phyloP scores from a whole-genome alignment of 2,113 vertebrate genomes.

The Anhinga rufa region DNA sequence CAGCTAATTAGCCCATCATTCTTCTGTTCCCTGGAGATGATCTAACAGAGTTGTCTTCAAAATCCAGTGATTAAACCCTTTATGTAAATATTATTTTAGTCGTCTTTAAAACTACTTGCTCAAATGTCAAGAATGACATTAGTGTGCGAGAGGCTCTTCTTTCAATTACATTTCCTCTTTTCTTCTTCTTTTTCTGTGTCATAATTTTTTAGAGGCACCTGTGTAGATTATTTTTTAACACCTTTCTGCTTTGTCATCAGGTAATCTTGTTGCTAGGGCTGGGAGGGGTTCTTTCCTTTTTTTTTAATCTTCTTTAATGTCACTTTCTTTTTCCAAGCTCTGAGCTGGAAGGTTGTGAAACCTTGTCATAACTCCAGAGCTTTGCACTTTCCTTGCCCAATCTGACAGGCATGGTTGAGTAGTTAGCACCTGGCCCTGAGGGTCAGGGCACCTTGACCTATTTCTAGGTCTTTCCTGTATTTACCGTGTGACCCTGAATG shows the following conservation, averaged over 20 bases:
- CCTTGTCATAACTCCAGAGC: background rate
- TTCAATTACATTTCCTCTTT: background rate
- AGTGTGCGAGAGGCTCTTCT: background rate
- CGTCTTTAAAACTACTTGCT: conserved; percentile 31
- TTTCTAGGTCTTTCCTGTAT: background rate
- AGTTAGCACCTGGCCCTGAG: background rate
- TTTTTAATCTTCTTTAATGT: background rate
- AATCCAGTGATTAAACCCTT: conserved; percentile 15
- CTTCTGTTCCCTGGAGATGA: background rate
- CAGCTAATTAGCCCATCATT: background rate
- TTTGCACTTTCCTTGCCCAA: background rate
- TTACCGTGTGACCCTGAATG: background rate
- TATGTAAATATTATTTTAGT: conserved; percentile 46
- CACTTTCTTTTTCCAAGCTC: background rate
- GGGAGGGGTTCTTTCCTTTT: background rate
- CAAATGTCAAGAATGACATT: conserved; percentile 34
- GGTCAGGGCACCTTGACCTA: background rate
- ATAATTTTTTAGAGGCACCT: background rate
- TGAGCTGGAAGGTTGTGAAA: background rate
- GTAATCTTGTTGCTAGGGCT: background rate
- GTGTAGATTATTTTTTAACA: background rate
- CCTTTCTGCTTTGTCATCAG: background rate
- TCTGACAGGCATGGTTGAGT: background rate
- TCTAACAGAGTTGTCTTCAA: background rate
- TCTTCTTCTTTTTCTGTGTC: background rate